Conservation (phyloP, 1,140 invertebrate genomes). For the Papilio xuthus region DNA sequence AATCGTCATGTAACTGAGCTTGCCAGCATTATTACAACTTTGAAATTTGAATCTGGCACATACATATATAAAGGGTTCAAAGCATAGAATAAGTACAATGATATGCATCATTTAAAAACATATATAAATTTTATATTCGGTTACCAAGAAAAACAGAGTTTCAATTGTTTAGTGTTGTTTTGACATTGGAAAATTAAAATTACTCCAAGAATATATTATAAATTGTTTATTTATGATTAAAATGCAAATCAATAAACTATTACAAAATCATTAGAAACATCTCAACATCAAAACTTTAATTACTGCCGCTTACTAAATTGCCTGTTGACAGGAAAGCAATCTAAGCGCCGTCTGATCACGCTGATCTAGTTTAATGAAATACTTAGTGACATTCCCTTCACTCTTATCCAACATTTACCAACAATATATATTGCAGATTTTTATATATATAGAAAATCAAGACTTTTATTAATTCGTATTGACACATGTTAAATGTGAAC, state of each 20-base stretch:
- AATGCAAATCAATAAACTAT: not conserved
- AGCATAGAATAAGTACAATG: too few relatives aligned
- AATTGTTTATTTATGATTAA: not conserved
- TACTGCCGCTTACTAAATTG: slow-evolving; percentile 14
- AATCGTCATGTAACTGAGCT: not conserved
- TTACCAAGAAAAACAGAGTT: too few relatives aligned
- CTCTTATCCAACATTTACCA: not conserved
- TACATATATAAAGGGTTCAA: too few relatives aligned
- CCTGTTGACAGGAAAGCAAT: slow-evolving; percentile 23
- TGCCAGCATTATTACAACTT: too few relatives aligned
- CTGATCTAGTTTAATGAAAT: slow-evolving; percentile 18
- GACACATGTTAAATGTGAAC: not conserved
- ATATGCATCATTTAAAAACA: too few relatives aligned
- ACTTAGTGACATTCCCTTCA: slow-evolving; percentile 1
- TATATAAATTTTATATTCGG: too few relatives aligned
- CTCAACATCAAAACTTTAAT: slow-evolving; percentile 25
- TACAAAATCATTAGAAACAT: slow-evolving; percentile 11
- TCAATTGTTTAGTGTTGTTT: too few relatives aligned
- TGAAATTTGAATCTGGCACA: too few relatives aligned
- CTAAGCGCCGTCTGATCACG: slow-evolving; percentile 17
- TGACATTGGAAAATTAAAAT: too few relatives aligned
- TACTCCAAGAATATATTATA: not conserved
- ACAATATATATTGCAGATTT: not conserved
- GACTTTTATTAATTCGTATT: not conserved
- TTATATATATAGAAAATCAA: not conserved